Conservation (phyloP, 2,113 vertebrate genomes). For the Anser cygnoides region DNA sequence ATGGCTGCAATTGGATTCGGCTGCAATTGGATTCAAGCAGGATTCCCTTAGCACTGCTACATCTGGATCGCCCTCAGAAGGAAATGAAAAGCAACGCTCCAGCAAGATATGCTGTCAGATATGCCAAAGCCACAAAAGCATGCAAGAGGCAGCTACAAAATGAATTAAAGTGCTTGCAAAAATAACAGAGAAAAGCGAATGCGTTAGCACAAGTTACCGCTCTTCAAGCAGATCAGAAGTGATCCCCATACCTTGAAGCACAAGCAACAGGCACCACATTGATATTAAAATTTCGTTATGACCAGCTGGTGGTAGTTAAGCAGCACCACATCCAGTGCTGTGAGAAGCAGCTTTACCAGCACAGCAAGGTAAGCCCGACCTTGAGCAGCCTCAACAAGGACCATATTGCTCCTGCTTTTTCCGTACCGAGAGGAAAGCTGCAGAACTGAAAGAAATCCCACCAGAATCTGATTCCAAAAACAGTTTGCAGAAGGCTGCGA, state of each 20-base stretch:
- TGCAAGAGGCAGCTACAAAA: background rate
- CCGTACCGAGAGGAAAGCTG: background rate
- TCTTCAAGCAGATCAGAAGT: background rate
- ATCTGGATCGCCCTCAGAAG: background rate
- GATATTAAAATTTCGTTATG: background rate
- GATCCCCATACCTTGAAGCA: background rate
- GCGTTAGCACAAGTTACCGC: background rate
- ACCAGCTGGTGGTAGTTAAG: background rate
- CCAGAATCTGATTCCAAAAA: background rate
- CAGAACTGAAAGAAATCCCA: background rate
- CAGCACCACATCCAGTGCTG: background rate
- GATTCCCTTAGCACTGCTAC: constrained; percentile 25
- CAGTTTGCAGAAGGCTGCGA: background rate
- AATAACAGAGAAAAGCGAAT: background rate
- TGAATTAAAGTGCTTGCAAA: background rate
- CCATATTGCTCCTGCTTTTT: background rate
- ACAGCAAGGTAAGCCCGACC: background rate
- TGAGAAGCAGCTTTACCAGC: background rate
- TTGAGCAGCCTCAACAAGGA: background rate
- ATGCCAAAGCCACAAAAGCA: constrained; percentile 1
- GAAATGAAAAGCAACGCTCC: background rate
- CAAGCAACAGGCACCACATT: background rate
- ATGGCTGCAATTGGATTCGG: background rate
- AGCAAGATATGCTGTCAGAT: background rate
- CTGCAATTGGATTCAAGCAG: background rate